Evolutionary conservation across 37 sponge, comb jelly and placozoan genomes (phyloP).

Genomic region (Oscarella lobularis): DNA sequence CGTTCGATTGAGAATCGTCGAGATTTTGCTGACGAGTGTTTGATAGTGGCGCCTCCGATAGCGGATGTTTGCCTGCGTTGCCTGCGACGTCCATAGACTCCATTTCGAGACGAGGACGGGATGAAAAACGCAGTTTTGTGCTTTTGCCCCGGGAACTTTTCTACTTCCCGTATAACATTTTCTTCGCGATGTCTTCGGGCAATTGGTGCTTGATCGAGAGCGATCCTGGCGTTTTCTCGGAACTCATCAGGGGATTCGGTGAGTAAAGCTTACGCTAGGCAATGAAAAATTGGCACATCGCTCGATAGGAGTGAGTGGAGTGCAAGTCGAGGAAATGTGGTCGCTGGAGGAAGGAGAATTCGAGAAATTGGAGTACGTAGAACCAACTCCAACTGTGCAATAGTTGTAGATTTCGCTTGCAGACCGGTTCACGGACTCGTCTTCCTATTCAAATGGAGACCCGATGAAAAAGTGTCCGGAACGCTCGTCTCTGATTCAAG

Average conservation of each 20-base stretch:
- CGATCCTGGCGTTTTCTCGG: constrained; percentile 95
- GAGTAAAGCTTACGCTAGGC: constrained; percentile 3
- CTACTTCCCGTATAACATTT: no score
- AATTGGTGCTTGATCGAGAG: constrained; percentile 98
- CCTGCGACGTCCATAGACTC: background rate
- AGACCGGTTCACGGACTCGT: constrained; percentile 90
- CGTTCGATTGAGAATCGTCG: no score
- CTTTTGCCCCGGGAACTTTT: no score
- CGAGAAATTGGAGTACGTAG: constrained; percentile 44
- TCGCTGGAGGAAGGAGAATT: constrained; percentile 64
- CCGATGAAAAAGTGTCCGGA: constrained; percentile 58
- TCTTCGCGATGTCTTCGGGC: constrained; percentile 21
- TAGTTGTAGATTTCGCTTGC: background rate
- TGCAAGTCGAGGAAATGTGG: constrained; percentile 92
- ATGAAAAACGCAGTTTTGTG: no score
- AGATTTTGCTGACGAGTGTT: background rate
- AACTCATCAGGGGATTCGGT: constrained; percentile 93
- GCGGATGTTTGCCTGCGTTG: background rate
- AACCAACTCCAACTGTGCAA: background rate
- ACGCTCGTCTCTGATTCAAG: constrained; percentile 62
- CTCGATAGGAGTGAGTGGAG: constrained; percentile 59
- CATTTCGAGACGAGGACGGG: no score
- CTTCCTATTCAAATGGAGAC: constrained; percentile 89
- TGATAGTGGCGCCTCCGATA: background rate
- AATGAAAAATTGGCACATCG: background rate